These are phyloP conservation scores for Caenorhabditis drosophilae DNA, from an alignment of 2,888 invertebrate genomes.

Conservation along the genomic window DNA sequence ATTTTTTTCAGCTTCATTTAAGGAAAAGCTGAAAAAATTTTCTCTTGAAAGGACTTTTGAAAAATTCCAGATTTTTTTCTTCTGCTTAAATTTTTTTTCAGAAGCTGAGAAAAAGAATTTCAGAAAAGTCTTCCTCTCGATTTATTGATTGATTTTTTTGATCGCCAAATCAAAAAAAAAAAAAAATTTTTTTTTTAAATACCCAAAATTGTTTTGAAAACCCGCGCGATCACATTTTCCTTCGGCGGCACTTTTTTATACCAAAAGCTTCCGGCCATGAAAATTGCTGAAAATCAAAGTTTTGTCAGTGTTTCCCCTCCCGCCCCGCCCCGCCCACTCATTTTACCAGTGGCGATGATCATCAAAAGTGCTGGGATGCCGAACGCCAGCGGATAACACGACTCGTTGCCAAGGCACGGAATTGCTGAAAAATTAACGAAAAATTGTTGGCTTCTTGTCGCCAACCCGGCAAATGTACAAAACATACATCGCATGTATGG, in stretches of 20 bases:
- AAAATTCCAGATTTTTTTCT: neutral
- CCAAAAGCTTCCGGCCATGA: constrained; percentile 79
- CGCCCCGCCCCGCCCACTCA: constrained; percentile 35
- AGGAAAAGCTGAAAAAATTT: neutral
- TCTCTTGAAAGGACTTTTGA: neutral
- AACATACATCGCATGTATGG: constrained; percentile 79
- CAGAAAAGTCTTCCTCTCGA: too few species aligned
- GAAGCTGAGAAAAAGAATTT: too few species aligned
- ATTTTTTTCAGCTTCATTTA: neutral
- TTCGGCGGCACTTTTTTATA: constrained; percentile 82
- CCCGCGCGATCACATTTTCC: constrained; percentile 83
- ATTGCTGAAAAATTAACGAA: constrained; percentile 25
- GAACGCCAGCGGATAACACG: constrained; percentile 85
- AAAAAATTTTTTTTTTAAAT: too few species aligned
- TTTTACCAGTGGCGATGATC: constrained; percentile 80
- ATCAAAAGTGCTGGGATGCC: constrained; percentile 87
- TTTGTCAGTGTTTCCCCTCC: neutral
- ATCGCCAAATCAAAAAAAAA: too few species aligned
- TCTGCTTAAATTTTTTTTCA: neutral
- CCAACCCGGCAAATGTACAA: neutral
- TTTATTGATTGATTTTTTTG: too few species aligned
- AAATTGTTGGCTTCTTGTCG: neutral
- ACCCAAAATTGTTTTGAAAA: constrained; percentile 70
- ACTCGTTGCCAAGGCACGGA: constrained; percentile 71
- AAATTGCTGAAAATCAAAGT: constrained; percentile 76